phyloP scores from a whole-genome alignment of 2,113 vertebrate species.

The Ameiurus melas region DNA sequence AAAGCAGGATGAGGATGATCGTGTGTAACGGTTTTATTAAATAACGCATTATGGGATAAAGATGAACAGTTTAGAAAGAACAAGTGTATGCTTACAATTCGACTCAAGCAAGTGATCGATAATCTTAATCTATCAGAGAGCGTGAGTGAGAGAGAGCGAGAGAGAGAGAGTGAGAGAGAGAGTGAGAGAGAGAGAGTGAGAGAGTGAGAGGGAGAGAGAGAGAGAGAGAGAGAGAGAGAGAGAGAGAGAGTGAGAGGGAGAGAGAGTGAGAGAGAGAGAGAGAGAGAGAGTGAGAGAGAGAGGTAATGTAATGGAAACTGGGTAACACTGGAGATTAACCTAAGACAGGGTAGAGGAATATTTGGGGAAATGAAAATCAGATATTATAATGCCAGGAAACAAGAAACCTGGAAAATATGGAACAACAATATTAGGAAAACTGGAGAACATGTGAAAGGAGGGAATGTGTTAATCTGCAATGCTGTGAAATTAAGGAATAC shows the following conservation, averaged over 20 bases:
- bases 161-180: neutral
- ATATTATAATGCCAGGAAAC: neutral
- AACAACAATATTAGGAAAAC: neutral
- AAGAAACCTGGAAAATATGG: neutral
- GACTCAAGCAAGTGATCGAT: neutral
- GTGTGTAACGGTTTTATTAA: neutral
- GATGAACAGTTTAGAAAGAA: neutral
- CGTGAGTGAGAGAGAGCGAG: neutral
- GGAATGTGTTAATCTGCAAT: neutral
- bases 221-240: neutral
- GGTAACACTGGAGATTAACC: neutral
- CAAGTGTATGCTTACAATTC: neutral
- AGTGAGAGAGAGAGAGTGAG: no score
- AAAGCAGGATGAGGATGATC: neutral
- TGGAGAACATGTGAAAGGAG: neutral
- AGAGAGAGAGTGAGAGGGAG: neutral
- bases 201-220: no score
- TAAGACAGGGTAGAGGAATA: neutral
- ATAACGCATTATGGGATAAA: neutral
- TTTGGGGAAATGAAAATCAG: neutral
- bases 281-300: neutral
- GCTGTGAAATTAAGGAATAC: neutral
- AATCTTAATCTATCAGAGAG: neutral
- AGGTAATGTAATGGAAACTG: neutral
- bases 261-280: neutral